These are phyloP conservation scores for Trissoscelio sp. DNA, from an alignment of 2,888 invertebrate genomes.

Conservation along the genomic window DNA sequence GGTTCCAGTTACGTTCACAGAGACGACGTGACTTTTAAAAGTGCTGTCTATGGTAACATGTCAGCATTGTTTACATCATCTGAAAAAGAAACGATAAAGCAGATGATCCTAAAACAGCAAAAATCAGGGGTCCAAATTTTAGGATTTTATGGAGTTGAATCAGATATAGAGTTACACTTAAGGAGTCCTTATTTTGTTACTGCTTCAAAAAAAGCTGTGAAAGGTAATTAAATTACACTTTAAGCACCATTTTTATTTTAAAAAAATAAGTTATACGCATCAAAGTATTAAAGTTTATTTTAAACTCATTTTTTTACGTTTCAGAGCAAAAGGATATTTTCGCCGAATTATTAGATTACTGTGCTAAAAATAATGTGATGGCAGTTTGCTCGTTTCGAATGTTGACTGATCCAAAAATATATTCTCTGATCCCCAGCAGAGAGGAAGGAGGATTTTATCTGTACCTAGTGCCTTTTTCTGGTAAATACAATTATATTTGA, in stretches of 20 bases:
- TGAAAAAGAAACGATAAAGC: conserved; percentile 31
- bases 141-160: conserved; percentile 60
- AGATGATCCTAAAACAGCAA: background rate
- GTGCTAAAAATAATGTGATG: conserved; percentile 65
- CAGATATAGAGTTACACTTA: conserved; percentile 54
- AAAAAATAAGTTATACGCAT: background rate
- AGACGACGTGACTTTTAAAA: conserved; percentile 25
- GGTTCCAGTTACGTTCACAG: conserved; percentile 19
- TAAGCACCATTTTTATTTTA: background rate
- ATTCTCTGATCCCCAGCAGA: conserved; percentile 67
- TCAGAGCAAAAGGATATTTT: conserved; percentile 69
- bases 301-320: conserved; percentile 6
- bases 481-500: conserved; percentile 46
- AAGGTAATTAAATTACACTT: conserved; percentile 41
- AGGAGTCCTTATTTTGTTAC: conserved; percentile 66
- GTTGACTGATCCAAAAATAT: conserved; percentile 53
- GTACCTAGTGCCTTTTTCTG: conserved; percentile 67
- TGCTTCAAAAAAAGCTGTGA: conserved; percentile 33
- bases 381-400: conserved; percentile 65
- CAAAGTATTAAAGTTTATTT: background rate
- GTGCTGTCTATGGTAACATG: conserved; percentile 30
- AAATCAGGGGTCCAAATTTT: conserved; percentile 61
- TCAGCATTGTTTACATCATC: conserved; percentile 8
- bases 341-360: conserved; percentile 62
- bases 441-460: conserved; percentile 72